Percentiles rank a stretch among this genome's conserved stretches.
Evolutionary conservation across 2,888 invertebrate genomes (phyloP).

Genomic region (Linhomoeus sp.): DNA sequence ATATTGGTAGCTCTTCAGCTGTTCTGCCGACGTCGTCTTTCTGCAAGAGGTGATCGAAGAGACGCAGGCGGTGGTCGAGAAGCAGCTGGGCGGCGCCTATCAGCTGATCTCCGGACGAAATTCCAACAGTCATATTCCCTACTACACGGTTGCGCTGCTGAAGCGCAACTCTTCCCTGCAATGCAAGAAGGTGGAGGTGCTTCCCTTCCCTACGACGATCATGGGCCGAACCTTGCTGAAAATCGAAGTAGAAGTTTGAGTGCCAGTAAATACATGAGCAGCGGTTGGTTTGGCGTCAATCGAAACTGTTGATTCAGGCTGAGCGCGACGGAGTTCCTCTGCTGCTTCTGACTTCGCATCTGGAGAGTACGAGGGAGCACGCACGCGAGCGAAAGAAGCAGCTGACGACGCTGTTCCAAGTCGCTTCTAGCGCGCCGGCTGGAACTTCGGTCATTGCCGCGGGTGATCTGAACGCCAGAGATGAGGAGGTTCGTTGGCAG

Average conservation of each 20-base stretch:
- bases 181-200: slow-evolving; percentile 31
- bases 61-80: slow-evolving; percentile 30
- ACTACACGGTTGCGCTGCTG: slow-evolving; percentile 34
- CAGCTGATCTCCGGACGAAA: slow-evolving; percentile 28
- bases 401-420: slow-evolving; percentile 18
- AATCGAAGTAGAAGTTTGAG: too few relatives aligned
- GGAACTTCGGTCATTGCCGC: slow-evolving; percentile 36
- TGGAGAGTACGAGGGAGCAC: slow-evolving; percentile 39
- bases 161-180: slow-evolving; percentile 28
- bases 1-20: slow-evolving; percentile 25
- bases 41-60: slow-evolving; percentile 39
- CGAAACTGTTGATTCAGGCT: slow-evolving; percentile 12
- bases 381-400: slow-evolving; percentile 33
- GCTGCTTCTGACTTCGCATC: slow-evolving; percentile 38
- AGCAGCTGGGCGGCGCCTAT: slow-evolving; percentile 29
- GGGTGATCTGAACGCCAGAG: slow-evolving; percentile 42
- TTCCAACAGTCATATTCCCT: slow-evolving; percentile 14
- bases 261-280: too few relatives aligned
- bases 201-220: slow-evolving; percentile 31
- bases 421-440: slow-evolving; percentile 14
- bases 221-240: slow-evolving; percentile 38
- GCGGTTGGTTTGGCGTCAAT: too few relatives aligned
- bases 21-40: slow-evolving; percentile 38
- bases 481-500: slow-evolving; percentile 34
- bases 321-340: slow-evolving; percentile 18